Percentiles rank a stretch among this genome's conserved stretches.
These are phyloP conservation scores for Lerista edwardsae DNA, from an alignment of 2,797 vertebrate species.

Conservation along the genomic window DNA sequence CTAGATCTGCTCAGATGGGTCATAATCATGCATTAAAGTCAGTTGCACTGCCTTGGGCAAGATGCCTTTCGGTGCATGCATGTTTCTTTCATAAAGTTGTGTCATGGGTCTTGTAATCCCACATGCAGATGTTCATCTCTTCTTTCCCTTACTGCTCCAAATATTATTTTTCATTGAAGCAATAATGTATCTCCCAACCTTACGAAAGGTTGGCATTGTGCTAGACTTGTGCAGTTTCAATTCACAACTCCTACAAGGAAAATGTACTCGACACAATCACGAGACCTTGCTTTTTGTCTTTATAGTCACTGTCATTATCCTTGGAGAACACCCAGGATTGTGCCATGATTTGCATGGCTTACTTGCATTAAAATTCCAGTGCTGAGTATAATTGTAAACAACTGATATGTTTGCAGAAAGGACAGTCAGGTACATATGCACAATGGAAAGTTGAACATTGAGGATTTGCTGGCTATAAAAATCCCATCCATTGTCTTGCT, in stretches of 20 bases:
- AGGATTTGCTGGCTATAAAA: background rate
- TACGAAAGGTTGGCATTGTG: background rate
- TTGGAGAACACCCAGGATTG: background rate
- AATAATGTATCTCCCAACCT: background rate
- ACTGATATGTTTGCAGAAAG: background rate
- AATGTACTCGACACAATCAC: background rate
- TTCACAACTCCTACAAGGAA: constrained; percentile 17
- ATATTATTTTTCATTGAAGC: background rate
- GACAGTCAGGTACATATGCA: background rate
- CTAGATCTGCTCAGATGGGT: background rate
- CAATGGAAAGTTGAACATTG: background rate
- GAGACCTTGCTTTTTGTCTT: rapidly evolving
- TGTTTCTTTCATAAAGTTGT: background rate
- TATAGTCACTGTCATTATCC: background rate
- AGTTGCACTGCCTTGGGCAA: background rate
- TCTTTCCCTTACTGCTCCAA: background rate
- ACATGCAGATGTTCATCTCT: background rate
- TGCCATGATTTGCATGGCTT: background rate
- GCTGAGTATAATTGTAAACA: background rate
- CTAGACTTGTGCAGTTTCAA: constrained; percentile 2
- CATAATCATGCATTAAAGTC: background rate
- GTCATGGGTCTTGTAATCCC: background rate
- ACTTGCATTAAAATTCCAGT: background rate
- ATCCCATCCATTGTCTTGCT: background rate
- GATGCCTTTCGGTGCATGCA: background rate